A percentile compares a stretch with the other conserved stretches of the same genome.
These are phyloP conservation scores for Trichechus manatus DNA, from an alignment of 2,113 vertebrate genomes.

Conservation along the genomic window DNA sequence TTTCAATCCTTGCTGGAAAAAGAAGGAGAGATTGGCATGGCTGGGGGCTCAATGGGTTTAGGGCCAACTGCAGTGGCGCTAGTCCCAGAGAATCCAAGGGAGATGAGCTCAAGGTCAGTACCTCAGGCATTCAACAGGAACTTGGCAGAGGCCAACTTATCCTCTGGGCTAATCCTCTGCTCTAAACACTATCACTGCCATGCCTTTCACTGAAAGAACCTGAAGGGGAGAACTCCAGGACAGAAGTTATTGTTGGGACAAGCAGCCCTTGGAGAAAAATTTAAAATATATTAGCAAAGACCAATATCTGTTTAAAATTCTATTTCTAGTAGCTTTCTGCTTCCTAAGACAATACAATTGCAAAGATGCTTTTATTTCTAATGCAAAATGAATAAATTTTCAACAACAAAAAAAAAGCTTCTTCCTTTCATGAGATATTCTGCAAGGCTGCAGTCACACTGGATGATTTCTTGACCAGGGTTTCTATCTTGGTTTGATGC, in stretches of 20 bases:
- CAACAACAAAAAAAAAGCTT: neutral
- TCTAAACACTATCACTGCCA: neutral
- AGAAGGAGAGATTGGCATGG: neutral
- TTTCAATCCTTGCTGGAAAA: slow-evolving; percentile 93
- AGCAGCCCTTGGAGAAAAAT: neutral
- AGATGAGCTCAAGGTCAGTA: neutral
- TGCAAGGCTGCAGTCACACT: neutral
- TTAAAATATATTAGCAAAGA: neutral
- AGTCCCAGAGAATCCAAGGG: neutral
- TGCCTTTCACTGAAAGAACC: neutral
- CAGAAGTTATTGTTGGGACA: neutral
- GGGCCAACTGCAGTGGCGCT: neutral
- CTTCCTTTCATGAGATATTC: neutral
- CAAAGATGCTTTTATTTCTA: neutral
- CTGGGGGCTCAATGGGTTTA: neutral
- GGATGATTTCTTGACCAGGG: neutral
- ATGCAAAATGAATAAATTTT: neutral
- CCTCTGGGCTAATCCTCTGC: neutral
- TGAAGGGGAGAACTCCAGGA: neutral
- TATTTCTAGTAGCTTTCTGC: neutral
- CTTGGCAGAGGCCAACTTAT: neutral
- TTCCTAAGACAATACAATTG: neutral
- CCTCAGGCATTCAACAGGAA: neutral
- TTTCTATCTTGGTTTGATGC: neutral
- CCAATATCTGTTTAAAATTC: neutral